These are phyloP conservation scores for Luffia ferchaultella DNA, from an alignment of 2,888 invertebrate species.

Conservation along the genomic window DNA sequence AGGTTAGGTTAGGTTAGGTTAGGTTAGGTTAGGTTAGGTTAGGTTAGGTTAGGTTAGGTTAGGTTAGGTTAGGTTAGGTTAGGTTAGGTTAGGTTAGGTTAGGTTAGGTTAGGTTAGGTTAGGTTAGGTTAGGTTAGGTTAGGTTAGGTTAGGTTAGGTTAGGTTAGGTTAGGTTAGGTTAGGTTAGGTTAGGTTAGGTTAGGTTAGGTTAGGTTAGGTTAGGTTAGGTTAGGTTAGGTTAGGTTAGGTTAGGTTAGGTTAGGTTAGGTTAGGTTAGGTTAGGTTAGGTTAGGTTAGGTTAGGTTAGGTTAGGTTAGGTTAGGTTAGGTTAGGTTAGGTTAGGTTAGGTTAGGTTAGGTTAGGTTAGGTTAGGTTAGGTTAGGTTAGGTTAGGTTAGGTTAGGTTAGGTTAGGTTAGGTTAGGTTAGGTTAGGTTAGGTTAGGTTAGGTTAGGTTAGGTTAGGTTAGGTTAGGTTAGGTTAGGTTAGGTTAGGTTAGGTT, in stretches of 20 bases:
- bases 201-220: conserved; percentile 4
- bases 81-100: conserved; percentile 7
- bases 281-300: conserved; percentile 7
- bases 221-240: conserved; percentile 8
- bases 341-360: conserved; percentile 8
- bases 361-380: conserved; percentile 8
- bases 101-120: conserved; percentile 7
- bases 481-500: conserved; percentile 5
- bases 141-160: conserved; percentile 6
- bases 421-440: conserved; percentile 8
- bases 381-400: conserved; percentile 8
- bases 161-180: conserved; percentile 8
- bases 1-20: conserved; percentile 4
- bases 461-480: conserved; percentile 8
- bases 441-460: conserved; percentile 7
- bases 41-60: conserved; percentile 3
- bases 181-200: conserved; percentile 8
- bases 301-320: conserved; percentile 8
- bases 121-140: conserved; percentile 4
- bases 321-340: conserved; percentile 8
- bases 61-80: conserved; percentile 6
- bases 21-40: conserved; percentile 7
- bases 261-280: conserved; percentile 8
- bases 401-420: conserved; percentile 8
- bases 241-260: conserved; percentile 8